These are phyloP conservation scores for Epizoanthus illoricatus DNA, from an alignment of 92 coral and sea anemone genomes.

Conservation along the genomic window DNA sequence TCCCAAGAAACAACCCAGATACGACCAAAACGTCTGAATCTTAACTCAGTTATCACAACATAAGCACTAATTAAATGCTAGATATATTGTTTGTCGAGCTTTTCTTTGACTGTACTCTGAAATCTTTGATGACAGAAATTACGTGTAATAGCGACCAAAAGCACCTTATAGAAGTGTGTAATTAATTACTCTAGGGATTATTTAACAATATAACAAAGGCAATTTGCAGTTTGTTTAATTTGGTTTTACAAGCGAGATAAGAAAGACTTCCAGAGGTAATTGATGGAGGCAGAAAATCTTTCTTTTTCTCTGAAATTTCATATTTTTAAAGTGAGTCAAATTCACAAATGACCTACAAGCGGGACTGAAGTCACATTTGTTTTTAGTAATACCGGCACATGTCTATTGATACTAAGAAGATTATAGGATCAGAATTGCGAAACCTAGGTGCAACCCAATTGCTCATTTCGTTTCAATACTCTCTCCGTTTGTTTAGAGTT, in stretches of 20 bases:
- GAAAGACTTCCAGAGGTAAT: neutral
- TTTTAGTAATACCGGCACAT: neutral
- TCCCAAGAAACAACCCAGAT: no score
- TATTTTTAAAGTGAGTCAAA: neutral
- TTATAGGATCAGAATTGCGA: neutral
- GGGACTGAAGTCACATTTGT: constrained; percentile 3
- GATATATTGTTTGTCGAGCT: no score
- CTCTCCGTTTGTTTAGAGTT: neutral
- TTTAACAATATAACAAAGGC: constrained; percentile 4
- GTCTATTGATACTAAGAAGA: neutral
- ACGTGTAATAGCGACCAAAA: no score
- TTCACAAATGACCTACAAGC: neutral
- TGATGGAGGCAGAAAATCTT: neutral
- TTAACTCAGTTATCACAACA: no score
- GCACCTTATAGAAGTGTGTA: neutral
- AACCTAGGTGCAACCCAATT: constrained; percentile 4
- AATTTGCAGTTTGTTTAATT: constrained; percentile 4
- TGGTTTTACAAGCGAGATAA: neutral
- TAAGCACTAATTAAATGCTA: no score
- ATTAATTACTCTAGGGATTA: neutral
- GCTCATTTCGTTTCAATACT: constrained; percentile 32
- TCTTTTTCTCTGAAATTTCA: neutral
- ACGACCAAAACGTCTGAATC: no score
- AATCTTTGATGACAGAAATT: no score
- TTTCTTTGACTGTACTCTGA: no score